Evolutionary conservation across 2,113 vertebrate genomes (phyloP).

Genomic region (Lutjanus erythropterus): DNA sequence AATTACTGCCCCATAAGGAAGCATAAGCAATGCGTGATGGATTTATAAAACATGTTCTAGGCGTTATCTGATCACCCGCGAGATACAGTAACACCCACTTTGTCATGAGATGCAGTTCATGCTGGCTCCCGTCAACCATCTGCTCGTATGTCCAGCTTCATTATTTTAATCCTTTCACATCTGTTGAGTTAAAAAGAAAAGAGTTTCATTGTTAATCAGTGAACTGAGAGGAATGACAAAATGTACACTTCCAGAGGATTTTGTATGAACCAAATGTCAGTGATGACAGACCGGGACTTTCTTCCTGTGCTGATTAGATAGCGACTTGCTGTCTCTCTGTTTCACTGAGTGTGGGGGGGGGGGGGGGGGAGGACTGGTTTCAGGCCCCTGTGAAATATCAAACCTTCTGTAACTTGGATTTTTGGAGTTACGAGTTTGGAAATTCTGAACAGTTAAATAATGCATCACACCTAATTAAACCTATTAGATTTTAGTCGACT

Average conservation of each 20-base stretch:
- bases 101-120: constrained; percentile 11
- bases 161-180: constrained; percentile 4
- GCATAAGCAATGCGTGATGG: neutral
- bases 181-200: constrained; percentile 13
- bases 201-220: constrained; percentile 24
- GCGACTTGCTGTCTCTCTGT: constrained; percentile 17
- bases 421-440: no score
- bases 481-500: no score
- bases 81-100: neutral
- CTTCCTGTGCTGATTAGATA: constrained; percentile 62
- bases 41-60: constrained; percentile 19
- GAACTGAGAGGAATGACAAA: constrained; percentile 32
- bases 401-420: neutral
- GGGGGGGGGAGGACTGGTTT: no score
- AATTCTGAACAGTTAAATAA: no score
- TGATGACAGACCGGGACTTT: constrained; percentile 50
- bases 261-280: constrained; percentile 3
- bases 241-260: neutral
- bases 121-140: constrained; percentile 18
- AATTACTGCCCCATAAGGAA: neutral
- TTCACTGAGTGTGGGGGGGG: constrained; percentile 42
- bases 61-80: constrained; percentile 33
- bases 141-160: neutral
- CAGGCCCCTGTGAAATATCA: neutral
- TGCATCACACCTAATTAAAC: no score